phyloP scores from a whole-genome alignment of 2,888 invertebrate genomes.

The Stegophylla sp. region DNA sequence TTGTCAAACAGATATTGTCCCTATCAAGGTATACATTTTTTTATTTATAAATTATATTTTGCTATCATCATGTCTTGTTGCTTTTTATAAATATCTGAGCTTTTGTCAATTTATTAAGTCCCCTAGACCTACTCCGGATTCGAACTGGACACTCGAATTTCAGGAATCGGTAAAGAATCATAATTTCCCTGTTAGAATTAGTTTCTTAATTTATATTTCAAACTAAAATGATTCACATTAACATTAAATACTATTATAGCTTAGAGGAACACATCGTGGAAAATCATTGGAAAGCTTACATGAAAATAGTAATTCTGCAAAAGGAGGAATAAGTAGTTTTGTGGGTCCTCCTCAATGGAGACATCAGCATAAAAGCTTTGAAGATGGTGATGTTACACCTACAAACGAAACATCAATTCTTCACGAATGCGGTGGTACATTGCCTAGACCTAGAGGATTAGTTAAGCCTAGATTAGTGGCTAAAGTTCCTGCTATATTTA shows the following conservation, averaged over 20 bases:
- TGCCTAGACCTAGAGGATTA: constrained; percentile 83
- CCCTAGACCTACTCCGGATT: constrained; percentile 55
- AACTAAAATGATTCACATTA: not conserved
- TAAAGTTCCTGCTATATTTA: constrained; percentile 69
- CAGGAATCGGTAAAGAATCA: constrained; percentile 55
- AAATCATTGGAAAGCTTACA: constrained; percentile 86
- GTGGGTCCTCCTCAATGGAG: constrained; percentile 60
- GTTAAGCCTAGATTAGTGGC: constrained; percentile 83
- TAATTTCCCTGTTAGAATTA: constrained; percentile 35
- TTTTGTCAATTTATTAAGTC: constrained; percentile 54
- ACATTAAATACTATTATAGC: constrained; percentile 67
- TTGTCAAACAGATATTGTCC: constrained; percentile 67
- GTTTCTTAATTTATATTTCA: constrained; percentile 23
- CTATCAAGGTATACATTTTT: constrained; percentile 67
- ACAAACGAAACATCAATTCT: constrained; percentile 74
- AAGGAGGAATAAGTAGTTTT: constrained; percentile 65
- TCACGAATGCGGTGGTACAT: constrained; percentile 76
- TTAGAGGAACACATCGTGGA: constrained; percentile 78
- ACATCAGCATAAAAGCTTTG: constrained; percentile 72
- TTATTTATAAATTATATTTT: constrained; percentile 52
- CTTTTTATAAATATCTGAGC: constrained; percentile 44
- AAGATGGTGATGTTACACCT: constrained; percentile 88
- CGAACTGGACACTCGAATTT: constrained; percentile 59
- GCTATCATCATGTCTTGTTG: constrained; percentile 55
- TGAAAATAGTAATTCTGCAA: constrained; percentile 70